These are phyloP conservation scores for Pseudoips prasinana DNA, from an alignment of 2,888 invertebrate species.

Conservation along the genomic window DNA sequence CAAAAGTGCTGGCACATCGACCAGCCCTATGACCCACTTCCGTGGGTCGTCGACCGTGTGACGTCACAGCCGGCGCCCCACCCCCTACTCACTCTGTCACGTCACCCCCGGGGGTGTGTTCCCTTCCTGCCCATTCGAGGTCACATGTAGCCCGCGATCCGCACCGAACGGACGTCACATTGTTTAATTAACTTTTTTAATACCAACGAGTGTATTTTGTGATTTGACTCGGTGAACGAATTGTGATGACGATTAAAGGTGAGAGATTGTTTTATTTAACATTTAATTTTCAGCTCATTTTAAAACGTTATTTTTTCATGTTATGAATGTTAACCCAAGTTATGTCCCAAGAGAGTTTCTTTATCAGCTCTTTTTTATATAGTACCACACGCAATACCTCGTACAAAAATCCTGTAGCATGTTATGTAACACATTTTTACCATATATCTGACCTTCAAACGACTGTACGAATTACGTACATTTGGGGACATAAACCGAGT, in stretches of 20 bases:
- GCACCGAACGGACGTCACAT: conserved; percentile 52
- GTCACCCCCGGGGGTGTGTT: conserved; percentile 67
- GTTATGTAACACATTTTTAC: conserved; percentile 45
- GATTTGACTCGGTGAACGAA: conserved; percentile 25
- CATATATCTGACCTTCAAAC: conserved; percentile 41
- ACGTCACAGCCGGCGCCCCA: conserved; percentile 62
- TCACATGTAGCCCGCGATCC: conserved; percentile 61
- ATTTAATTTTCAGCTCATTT: background rate
- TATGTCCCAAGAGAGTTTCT: background rate
- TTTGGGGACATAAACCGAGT: conserved; percentile 18
- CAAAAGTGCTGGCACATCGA: conserved; percentile 55
- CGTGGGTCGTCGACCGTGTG: conserved; percentile 73
- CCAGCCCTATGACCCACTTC: conserved; percentile 72
- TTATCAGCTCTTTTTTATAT: conserved; percentile 4
- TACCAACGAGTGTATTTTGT: conserved; percentile 31
- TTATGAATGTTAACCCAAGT: background rate
- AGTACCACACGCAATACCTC: conserved; percentile 12
- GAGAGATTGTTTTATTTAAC: conserved; percentile 28
- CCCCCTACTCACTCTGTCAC: conserved; percentile 42
- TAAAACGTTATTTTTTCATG: too few species aligned
- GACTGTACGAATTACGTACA: conserved; percentile 20
- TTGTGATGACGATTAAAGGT: conserved; percentile 69
- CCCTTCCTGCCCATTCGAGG: conserved; percentile 60
- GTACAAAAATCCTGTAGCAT: conserved; percentile 18
- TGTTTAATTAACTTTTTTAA: conserved; percentile 27